Evolutionary conservation across 1,140 invertebrate species (phyloP), one percentile per base, ranked within the genome.

Genomic region (Choristoneura fumiferana): DNA sequence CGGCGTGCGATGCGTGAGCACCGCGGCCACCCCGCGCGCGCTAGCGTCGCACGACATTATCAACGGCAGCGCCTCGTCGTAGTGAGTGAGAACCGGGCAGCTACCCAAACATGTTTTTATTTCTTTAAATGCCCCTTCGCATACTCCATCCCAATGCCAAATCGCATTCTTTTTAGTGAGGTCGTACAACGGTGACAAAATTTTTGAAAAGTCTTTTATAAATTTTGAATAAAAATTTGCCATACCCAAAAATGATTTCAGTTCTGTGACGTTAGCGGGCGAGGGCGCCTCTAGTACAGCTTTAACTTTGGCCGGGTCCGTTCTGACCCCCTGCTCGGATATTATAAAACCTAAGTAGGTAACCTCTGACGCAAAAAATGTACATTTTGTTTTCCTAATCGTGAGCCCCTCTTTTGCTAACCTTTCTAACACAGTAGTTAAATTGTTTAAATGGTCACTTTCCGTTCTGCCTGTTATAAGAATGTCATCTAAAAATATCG

Each of bases 331-430:
- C 3, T 56, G 8, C 37, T 61, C 34, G 18, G 38, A 8, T 3
- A 61, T 56, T 5, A 56, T 40, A 37, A 49, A 61, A 6, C 59
- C 59, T 56, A 61, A 61, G 38, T 61, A 61, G 22, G 45, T 37
- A 0, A 61, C 59, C 17, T 36, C 6, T 8, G 37, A 6, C 2
- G 22, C 15, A 4, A 61, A 56, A 22, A 61, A 61, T 9, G 5
- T 17, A 22, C 59, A 61, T 39, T 61, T 61, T 13, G 15, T 9
- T 33, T 18, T 49, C 55, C 43, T 60, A 12, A 55, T 9, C 55
- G 36, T 43, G 22, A 18, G 34, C 1, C 33, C 53, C 8, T 8
- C 14, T 17, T 39, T 5, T 10, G 37, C 5, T 12, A 37, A 37
- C 13, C 29, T 53, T 0, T 12, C 1, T 14, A 60, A 35, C 5